Conservation (phyloP, 2,797 vertebrate genomes). For the Megaceryle alcyon region DNA sequence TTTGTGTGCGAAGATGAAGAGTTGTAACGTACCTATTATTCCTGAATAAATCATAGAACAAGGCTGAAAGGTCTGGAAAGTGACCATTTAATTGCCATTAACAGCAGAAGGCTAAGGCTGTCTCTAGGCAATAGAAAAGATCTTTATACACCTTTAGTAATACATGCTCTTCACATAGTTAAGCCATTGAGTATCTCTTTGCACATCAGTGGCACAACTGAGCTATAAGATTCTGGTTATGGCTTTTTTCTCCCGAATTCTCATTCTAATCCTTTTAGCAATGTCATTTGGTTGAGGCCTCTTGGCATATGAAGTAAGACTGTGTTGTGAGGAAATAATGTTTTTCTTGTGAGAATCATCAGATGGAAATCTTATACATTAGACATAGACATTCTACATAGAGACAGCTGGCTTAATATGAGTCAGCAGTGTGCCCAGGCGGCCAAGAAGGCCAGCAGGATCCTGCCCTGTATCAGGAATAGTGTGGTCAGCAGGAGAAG, state of each 20-base stretch:
- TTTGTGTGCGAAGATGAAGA: neutral
- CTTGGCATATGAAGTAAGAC: neutral
- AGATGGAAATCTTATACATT: neutral
- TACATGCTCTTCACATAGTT: neutral
- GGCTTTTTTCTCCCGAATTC: neutral
- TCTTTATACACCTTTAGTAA: neutral
- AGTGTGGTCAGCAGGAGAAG: no score
- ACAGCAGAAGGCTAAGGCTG: neutral
- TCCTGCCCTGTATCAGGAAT: no score
- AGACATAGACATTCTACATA: no score
- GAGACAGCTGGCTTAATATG: no score
- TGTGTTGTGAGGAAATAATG: neutral
- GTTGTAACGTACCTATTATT: neutral
- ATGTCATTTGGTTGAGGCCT: neutral
- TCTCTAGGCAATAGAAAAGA: neutral
- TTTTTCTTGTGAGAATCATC: neutral
- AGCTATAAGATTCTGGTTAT: neutral
- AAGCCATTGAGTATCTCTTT: neutral
- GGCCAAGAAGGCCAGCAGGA: no score
- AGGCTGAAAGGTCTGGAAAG: neutral
- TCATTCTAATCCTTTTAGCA: neutral
- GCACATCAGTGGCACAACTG: neutral
- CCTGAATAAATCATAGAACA: neutral
- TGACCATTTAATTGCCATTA: neutral
- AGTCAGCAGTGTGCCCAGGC: no score